phyloP scores from a whole-genome alignment of 2,113 vertebrate species.

The Coptodon bakossiorum region DNA sequence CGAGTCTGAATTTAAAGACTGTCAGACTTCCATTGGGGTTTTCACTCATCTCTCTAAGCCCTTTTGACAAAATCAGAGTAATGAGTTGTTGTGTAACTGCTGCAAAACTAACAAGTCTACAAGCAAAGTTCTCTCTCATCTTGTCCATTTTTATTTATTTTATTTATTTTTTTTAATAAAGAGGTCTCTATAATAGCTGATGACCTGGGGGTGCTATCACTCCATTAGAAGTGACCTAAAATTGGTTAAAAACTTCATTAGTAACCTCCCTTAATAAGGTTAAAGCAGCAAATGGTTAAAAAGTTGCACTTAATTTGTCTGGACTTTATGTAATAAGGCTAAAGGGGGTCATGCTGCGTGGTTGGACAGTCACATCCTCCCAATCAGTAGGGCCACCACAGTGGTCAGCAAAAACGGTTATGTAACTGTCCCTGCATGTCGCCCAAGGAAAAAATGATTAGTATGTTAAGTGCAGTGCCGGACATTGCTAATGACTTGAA shows the following conservation, averaged over 20 bases:
- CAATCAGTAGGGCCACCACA: background rate
- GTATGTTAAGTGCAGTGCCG: background rate
- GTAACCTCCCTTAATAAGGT: background rate
- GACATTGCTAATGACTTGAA: background rate
- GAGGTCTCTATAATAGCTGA: background rate
- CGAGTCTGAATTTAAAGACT: background rate
- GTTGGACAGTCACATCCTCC: constrained; percentile 13
- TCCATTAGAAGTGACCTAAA: background rate
- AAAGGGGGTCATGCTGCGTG: background rate
- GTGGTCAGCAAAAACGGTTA: constrained; percentile 33
- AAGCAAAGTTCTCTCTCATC: background rate
- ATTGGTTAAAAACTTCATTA: background rate
- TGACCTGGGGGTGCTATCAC: background rate
- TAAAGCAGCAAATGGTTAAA: background rate
- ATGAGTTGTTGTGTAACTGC: constrained; percentile 41
- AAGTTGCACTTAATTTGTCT: background rate
- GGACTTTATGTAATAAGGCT: constrained; percentile 18
- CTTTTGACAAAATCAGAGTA: constrained; percentile 29
- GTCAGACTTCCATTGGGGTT: background rate
- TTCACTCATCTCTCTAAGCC: background rate
- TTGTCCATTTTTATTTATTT: background rate
- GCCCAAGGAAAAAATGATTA: background rate
- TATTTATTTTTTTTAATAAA: background rate
- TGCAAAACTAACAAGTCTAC: background rate
- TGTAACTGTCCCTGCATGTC: constrained; percentile 35